These are phyloP conservation scores for Drosophila littoralis DNA, from an alignment of 1,140 invertebrate genomes.

Conservation along the genomic window DNA sequence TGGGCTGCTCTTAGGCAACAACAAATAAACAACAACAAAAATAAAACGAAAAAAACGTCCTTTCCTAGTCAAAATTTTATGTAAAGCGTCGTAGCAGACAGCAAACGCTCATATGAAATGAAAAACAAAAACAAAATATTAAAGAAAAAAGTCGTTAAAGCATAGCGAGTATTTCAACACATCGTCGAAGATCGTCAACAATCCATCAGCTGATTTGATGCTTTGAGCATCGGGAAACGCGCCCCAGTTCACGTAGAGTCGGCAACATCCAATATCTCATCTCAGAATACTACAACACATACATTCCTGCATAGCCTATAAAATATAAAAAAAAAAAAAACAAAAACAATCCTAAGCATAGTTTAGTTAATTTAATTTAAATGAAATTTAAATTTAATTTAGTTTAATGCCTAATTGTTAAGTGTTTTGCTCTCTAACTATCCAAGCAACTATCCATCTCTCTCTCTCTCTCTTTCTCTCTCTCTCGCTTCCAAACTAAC, in stretches of 20 bases:
- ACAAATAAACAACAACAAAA: slow-evolving; percentile 11
- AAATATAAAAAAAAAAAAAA: slow-evolving; percentile 17
- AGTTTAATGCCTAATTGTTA: slow-evolving; percentile 73
- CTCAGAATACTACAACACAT: slow-evolving; percentile 35
- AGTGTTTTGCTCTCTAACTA: slow-evolving; percentile 55
- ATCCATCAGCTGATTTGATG: slow-evolving; percentile 43
- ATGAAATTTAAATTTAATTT: slow-evolving; percentile 83
- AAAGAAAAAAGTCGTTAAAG: slow-evolving; percentile 24
- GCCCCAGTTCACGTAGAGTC: slow-evolving; percentile 41
- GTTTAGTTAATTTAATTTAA: slow-evolving; percentile 82
- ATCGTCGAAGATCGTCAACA: slow-evolving; percentile 13
- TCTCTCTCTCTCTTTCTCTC: background rate
- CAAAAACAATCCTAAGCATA: slow-evolving; percentile 48
- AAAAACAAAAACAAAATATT: slow-evolving; percentile 25
- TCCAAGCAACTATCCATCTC: background rate
- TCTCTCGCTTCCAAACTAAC: slow-evolving; percentile 6
- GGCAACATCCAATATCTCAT: slow-evolving; percentile 19
- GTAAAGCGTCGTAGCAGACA: slow-evolving; percentile 48
- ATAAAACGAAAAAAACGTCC: slow-evolving; percentile 64
- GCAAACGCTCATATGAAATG: slow-evolving; percentile 39
- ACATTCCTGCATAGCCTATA: slow-evolving; percentile 72
- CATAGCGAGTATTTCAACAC: slow-evolving; percentile 29
- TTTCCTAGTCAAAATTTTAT: slow-evolving; percentile 84
- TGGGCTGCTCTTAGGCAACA: slow-evolving; percentile 9
- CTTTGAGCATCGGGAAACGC: slow-evolving; percentile 62